Percentiles rank a stretch among this genome's conserved stretches.
Conservation (phyloP, 2,888 invertebrate genomes). For the Polyploca ridens region DNA sequence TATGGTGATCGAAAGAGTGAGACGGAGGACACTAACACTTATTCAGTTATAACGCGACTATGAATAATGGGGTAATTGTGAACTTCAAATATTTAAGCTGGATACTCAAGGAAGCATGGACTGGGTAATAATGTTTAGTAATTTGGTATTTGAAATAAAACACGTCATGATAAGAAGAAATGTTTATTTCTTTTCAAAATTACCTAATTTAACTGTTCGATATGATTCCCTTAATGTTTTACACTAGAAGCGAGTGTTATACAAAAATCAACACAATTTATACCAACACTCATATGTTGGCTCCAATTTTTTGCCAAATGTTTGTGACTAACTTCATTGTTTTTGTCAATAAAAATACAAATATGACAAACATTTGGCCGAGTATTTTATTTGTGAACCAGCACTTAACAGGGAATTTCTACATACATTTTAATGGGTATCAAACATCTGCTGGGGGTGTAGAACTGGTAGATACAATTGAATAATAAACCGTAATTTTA, state of each 20-base stretch:
- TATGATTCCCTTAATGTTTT: slow-evolving; percentile 70
- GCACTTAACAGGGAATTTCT: background rate
- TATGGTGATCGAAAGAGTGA: no score
- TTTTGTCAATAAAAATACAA: slow-evolving; percentile 4
- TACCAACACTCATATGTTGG: slow-evolving; percentile 21
- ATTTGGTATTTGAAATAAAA: background rate
- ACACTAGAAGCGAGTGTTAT: slow-evolving; percentile 63
- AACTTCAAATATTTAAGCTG: no score
- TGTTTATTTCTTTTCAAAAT: slow-evolving; percentile 78
- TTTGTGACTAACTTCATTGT: slow-evolving; percentile 19
- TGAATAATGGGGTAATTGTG: no score
- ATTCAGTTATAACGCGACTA: no score
- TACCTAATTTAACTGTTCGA: slow-evolving; percentile 78
- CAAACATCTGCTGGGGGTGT: background rate
- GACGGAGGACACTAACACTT: no score
- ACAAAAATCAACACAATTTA: slow-evolving; percentile 50
- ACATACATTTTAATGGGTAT: background rate
- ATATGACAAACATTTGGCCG: slow-evolving; percentile 16
- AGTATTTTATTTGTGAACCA: slow-evolving; percentile 8
- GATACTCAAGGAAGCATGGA: no score
- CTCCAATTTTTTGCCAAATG: slow-evolving; percentile 25
- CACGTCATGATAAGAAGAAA: slow-evolving; percentile 60
- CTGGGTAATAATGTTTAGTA: background rate
- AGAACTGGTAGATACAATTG: slow-evolving; percentile 1
- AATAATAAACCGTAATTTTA: background rate